Base-by-base conservation (phyloP, 2,113 vertebrate genomes). In the Cichladusa arquata region DNA sequence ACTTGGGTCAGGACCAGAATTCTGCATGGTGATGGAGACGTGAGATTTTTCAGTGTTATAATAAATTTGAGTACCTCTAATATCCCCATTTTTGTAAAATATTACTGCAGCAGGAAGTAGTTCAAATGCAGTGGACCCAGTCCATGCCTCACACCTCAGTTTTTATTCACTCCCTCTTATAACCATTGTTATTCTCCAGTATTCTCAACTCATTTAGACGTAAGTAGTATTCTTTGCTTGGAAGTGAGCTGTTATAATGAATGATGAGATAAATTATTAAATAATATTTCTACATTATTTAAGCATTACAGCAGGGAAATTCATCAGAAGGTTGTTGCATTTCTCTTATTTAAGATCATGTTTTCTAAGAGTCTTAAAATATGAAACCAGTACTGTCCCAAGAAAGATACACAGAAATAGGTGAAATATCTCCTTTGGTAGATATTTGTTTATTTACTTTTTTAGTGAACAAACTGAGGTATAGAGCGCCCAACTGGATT, bases 71-170 rank as follows among this genome's bases (percentile, higher is more conserved):
- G 26, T 45, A 31, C 29, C 14, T 51, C 12, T 61, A 47, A 51
- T 42, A 10, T 58, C 9, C 1, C 62, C 4, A n/a, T 74, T 45
- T 40, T 45, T 86, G 12, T 40, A 31, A 86, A 86, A 31, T 13
- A 4, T 58, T 1, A 6, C 67, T 6, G 4, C 13, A 77, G 4
- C 5, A 76, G 23, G 13, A 86, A 76, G 14, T 31, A 24, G 5
- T 92, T 86, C 10, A 57, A 33, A 61, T 53, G 6, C 0, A 1
- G 4, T 36, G 6, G 12, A 26, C 3, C 1, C 4, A 14, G 9
- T 58, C 40, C 3, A 19, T 12, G 11, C 47, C 26, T 71, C 38
- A 36, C 1, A 62, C 51, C 16, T 36, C 26, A 12, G 8, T 2
- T 92, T 50, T 62, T 47, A 31, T 62, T 66, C 2, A 61, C n/a